A percentile compares a stretch with the other conserved stretches of the same genome.
Conservation (phyloP, 2,797 vertebrate species). For the Champsocephalus esox region DNA sequence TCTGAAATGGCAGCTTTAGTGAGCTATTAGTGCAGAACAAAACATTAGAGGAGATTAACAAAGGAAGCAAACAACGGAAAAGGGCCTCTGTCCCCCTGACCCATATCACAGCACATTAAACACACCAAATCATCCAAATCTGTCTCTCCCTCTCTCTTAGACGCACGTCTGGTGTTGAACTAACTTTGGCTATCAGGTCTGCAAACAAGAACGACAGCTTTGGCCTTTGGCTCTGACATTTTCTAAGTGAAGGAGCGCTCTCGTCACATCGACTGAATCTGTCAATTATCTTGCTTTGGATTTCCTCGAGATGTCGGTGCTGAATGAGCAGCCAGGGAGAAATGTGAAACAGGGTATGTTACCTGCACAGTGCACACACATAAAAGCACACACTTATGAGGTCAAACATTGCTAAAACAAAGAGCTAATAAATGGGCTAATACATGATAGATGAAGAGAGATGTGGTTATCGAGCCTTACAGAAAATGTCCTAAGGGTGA, state of each 20-base stretch:
- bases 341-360: neutral
- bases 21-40: constrained; percentile 52
- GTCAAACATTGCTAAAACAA: constrained; percentile 51
- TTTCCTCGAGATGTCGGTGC: constrained; percentile 25
- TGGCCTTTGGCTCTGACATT: constrained; percentile 72
- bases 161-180: neutral
- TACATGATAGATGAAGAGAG: constrained; percentile 68
- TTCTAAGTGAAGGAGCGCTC: constrained; percentile 34
- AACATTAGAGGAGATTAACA: constrained; percentile 50
- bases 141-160: neutral
- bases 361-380: too few relatives aligned
- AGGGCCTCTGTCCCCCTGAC: constrained; percentile 39
- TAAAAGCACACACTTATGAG: neutral
- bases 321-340: constrained; percentile 24
- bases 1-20: constrained; percentile 50
- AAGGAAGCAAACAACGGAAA: constrained; percentile 37
- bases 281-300: constrained; percentile 54
- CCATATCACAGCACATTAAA: constrained; percentile 55
- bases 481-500: constrained; percentile 25
- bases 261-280: constrained; percentile 28
- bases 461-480: constrained; percentile 35
- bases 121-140: constrained; percentile 16
- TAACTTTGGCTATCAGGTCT: constrained; percentile 20
- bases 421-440: constrained; percentile 58
- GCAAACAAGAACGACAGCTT: constrained; percentile 32